These are phyloP conservation scores for Scarus forsteni DNA, from an alignment of 2,797 vertebrate genomes.

Conservation along the genomic window DNA sequence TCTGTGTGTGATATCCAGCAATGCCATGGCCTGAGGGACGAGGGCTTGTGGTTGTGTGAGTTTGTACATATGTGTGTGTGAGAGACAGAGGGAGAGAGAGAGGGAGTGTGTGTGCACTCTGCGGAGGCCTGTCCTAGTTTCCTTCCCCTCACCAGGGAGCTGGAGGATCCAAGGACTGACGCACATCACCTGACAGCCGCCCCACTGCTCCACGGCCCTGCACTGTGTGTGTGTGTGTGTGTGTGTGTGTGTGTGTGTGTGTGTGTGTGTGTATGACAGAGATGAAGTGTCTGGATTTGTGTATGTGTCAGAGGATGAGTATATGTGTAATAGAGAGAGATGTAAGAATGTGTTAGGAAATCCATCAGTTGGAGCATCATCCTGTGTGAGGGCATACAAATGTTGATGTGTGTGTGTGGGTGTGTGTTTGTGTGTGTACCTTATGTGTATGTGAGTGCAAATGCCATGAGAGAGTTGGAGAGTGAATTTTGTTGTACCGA, in stretches of 20 bases:
- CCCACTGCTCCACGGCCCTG: conserved; percentile 77
- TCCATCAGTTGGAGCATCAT: conserved; percentile 56
- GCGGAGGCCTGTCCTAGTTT: conserved; percentile 89
- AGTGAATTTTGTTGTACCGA: conserved; percentile 55
- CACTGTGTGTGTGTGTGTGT: conserved; percentile 49
- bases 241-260: conserved; percentile 32
- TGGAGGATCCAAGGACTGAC: conserved; percentile 86
- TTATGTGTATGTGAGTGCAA: conserved; percentile 18
- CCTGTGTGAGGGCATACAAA: conserved; percentile 9
- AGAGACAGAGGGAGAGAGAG: conserved; percentile 8
- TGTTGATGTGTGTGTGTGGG: conserved; percentile 33
- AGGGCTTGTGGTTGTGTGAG: conserved; percentile 62
- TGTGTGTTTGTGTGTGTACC: conserved; percentile 15
- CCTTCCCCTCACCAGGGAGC: conserved; percentile 85
- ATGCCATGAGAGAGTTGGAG: conserved; percentile 15
- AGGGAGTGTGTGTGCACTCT: conserved; percentile 71
- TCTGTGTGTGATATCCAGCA: conserved; percentile 73
- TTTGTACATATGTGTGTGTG: conserved; percentile 70
- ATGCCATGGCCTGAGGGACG: conserved; percentile 79
- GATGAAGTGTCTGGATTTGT: conserved; percentile 62
- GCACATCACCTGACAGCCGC: conserved; percentile 88
- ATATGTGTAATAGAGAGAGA: conserved; percentile 41
- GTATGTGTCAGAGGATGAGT: conserved; percentile 48
- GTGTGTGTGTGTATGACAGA: conserved; percentile 39
- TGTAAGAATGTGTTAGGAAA: conserved; percentile 56